These are phyloP conservation scores for Discoglossus pictus DNA, from an alignment of 2,797 vertebrate species.

Conservation along the genomic window DNA sequence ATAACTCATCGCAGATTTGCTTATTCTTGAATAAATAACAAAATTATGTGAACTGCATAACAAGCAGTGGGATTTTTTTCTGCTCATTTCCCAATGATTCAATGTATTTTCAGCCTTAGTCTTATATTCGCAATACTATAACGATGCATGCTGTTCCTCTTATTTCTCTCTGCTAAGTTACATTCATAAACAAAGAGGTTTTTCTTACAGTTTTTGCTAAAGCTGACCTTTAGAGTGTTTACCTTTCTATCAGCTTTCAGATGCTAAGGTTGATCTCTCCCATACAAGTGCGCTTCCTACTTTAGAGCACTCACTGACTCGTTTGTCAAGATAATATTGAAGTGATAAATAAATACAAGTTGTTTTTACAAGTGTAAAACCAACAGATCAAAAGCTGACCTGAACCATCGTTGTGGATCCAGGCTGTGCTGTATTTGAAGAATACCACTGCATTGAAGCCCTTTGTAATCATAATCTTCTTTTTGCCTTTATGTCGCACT, in stretches of 20 bases:
- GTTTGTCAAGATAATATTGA: conserved; percentile 66
- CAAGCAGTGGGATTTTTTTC: conserved; percentile 28
- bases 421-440: conserved; percentile 68
- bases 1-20: conserved; percentile 10
- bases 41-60: conserved; percentile 47
- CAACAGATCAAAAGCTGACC: conserved; percentile 73
- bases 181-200: conserved; percentile 52
- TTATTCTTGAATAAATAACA: conserved; percentile 30
- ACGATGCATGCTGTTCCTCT: neutral
- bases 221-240: conserved; percentile 70
- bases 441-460: conserved; percentile 73
- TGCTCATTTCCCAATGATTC: no score
- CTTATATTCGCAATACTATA: neutral
- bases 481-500: conserved; percentile 80
- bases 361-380: conserved; percentile 80
- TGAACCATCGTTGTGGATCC: conserved; percentile 62
- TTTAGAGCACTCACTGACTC: conserved; percentile 56
- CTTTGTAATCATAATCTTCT: conserved; percentile 87
- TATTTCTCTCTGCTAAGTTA: conserved; percentile 50
- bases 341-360: conserved; percentile 72
- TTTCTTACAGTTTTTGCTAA: conserved; percentile 56
- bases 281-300: conserved; percentile 60
- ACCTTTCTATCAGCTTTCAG: conserved; percentile 64
- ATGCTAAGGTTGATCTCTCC: conserved; percentile 57
- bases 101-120: neutral